These are phyloP conservation scores for Ferdinandea cuprea DNA, from an alignment of 2,888 invertebrate species.

Conservation along the genomic window DNA sequence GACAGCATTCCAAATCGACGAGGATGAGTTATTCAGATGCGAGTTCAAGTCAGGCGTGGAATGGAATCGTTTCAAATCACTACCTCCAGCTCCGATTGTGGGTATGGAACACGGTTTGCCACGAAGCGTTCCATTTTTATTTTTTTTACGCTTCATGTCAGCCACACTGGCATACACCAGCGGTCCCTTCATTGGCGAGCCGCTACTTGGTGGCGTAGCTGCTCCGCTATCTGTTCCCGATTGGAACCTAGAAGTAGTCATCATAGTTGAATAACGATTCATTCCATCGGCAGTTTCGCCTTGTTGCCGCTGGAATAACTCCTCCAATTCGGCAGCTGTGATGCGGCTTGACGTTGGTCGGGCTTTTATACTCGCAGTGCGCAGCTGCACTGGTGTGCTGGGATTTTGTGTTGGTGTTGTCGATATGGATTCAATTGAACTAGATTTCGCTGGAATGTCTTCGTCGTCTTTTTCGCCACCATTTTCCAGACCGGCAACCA, in stretches of 20 bases:
- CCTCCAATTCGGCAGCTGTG: slow-evolving; percentile 95
- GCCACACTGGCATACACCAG: slow-evolving; percentile 96
- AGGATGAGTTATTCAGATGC: slow-evolving; percentile 82
- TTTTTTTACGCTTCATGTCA: slow-evolving; percentile 94
- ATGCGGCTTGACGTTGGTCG: slow-evolving; percentile 94
- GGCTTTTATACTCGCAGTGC: slow-evolving; percentile 95
- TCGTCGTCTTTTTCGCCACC: slow-evolving; percentile 88
- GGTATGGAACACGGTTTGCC: slow-evolving; percentile 83
- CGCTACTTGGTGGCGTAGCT: slow-evolving; percentile 85
- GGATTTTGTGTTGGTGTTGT: slow-evolving; percentile 84
- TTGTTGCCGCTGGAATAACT: slow-evolving; percentile 94
- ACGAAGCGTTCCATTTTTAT: slow-evolving; percentile 81
- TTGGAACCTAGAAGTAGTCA: slow-evolving; percentile 91
- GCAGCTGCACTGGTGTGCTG: slow-evolving; percentile 88
- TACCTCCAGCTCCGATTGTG: slow-evolving; percentile 79
- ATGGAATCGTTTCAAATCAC: slow-evolving; percentile 90
- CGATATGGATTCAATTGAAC: slow-evolving; percentile 91
- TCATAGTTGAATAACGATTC: slow-evolving; percentile 84
- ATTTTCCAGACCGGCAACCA: slow-evolving; percentile 93
- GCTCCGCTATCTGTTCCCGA: slow-evolving; percentile 85
- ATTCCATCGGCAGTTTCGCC: slow-evolving; percentile 85
- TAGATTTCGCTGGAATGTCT: slow-evolving; percentile 87
- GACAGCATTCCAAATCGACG: slow-evolving; percentile 81
- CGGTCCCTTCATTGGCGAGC: slow-evolving; percentile 87
- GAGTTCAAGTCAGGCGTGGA: slow-evolving; percentile 93